Base-by-base conservation (phyloP, 2,113 vertebrate genomes). In the Dendrocopos noguchii region DNA sequence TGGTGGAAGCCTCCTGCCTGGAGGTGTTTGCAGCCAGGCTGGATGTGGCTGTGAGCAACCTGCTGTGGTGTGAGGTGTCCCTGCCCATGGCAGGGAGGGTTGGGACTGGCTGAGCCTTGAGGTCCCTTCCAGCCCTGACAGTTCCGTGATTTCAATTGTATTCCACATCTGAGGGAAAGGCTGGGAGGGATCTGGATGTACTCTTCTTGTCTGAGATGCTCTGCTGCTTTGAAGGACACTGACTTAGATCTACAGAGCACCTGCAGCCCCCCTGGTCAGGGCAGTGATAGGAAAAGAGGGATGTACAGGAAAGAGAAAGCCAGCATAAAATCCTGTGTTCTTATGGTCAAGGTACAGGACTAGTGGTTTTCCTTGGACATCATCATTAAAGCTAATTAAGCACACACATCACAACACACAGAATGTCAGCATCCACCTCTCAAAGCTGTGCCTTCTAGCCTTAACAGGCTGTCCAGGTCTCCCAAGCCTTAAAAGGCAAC, bases 171-270 rank as follows among this genome's bases (percentile, higher is more conserved):
- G 14, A 55, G 7, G 24, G 9, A 10, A 4, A 65, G 1, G 1
- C 3, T 61, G 10, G 15, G 10, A 68, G 47, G 64, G 9, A 33
- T 39, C 44, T 0, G 1, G 4, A 63, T 13, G 39, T 2, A 5
- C 5, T 56, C 28, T 24, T 65, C 2, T 4, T 16, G 39, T 3
- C 0, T 28, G 21, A 82, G 57, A 15, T 33, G 9, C n/a, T 73
- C 52, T 80, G 24, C 22, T 83, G 16, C 33, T 64, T 80, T 85
- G 67, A 80, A 88, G 24, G 17, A 17, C 13, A 36, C 18, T 52
- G 73, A 7, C 46, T 63, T 61, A 61, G 4, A 36, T 10, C 22
- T 47, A 55, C 3, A 10, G 25, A 79, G 16, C 47, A 75, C 27
- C 74, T 80, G 68, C 28, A 64, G 91, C 63, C 5, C 52, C 2